Evolutionary conservation across 2,797 vertebrate species (phyloP).

Genomic region (Knipowitschia caucasica): DNA sequence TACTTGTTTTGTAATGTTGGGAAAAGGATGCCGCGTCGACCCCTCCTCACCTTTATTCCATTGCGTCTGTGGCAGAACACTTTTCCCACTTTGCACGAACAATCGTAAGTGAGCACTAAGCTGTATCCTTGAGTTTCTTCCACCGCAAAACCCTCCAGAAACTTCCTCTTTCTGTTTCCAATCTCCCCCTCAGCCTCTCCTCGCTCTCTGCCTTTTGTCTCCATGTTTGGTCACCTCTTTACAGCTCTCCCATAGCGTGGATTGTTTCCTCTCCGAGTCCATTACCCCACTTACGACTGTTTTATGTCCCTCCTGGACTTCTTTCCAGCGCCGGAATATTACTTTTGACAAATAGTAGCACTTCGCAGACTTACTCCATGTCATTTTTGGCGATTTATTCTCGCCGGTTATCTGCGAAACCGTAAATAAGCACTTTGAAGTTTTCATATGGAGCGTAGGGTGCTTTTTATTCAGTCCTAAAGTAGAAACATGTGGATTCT

Average conservation of each 20-base stretch:
- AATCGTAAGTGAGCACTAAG: no score
- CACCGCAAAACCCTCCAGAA: not conserved
- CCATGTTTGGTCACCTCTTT: no score
- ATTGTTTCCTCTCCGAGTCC: not conserved
- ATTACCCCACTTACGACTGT: constrained; percentile 4
- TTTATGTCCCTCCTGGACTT: constrained; percentile 8
- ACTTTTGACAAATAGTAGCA: constrained; percentile 13
- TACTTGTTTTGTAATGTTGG: no score
- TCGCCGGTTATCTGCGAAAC: not conserved
- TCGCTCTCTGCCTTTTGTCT: no score
- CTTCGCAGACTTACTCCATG: not conserved
- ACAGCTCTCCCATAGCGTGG: not conserved
- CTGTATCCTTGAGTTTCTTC: not conserved
- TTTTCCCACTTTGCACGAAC: no score
- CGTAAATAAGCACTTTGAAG: not conserved
- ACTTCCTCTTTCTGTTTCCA: constrained; percentile 7
- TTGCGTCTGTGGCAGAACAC: no score
- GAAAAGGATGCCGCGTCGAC: no score
- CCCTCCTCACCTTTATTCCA: no score
- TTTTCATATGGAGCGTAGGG: not conserved
- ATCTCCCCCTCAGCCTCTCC: not conserved
- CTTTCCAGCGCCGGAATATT: not conserved
- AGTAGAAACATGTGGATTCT: constrained; percentile 24
- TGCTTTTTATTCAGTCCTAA: constrained; percentile 8
- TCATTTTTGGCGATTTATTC: constrained; percentile 4